A percentile compares a stretch with the other conserved stretches of the same genome.
Conservation (phyloP, 2,888 invertebrate genomes). For the Galerucella pusilla region DNA sequence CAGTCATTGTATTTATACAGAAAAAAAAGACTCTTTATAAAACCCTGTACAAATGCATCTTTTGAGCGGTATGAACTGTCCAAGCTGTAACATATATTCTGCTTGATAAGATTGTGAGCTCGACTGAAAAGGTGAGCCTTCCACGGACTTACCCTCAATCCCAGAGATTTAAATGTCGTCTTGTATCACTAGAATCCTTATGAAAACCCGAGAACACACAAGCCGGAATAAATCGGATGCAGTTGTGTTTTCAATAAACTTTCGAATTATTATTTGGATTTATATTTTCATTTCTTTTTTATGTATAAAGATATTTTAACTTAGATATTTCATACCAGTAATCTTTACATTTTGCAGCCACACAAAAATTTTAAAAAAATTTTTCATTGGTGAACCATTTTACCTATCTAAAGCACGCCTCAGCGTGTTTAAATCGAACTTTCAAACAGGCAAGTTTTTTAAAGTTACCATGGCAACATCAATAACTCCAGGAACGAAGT, state of each 20-base stretch:
- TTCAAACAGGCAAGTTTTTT: too few species aligned
- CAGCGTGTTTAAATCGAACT: too few species aligned
- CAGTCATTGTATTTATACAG: not conserved
- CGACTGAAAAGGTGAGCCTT: not conserved
- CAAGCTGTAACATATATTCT: not conserved
- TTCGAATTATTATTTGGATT: not conserved
- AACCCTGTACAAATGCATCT: not conserved
- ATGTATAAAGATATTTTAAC: too few species aligned
- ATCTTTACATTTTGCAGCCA: too few species aligned
- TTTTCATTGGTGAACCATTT: too few species aligned
- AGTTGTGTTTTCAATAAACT: not conserved
- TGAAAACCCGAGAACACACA: not conserved
- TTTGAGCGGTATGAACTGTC: not conserved
- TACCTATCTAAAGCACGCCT: too few species aligned
- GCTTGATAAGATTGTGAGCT: not conserved
- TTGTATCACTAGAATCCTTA: conserved; percentile 5
- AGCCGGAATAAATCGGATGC: not conserved
- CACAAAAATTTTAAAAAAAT: too few species aligned
- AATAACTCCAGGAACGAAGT: too few species aligned
- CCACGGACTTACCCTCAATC: not conserved
- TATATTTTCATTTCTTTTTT: too few species aligned
- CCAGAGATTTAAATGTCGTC: not conserved
- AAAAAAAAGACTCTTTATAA: not conserved
- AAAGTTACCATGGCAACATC: too few species aligned
- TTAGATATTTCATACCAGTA: too few species aligned